Conservation (phyloP, 1,140 invertebrate species). For the Scylla paramamosain region DNA sequence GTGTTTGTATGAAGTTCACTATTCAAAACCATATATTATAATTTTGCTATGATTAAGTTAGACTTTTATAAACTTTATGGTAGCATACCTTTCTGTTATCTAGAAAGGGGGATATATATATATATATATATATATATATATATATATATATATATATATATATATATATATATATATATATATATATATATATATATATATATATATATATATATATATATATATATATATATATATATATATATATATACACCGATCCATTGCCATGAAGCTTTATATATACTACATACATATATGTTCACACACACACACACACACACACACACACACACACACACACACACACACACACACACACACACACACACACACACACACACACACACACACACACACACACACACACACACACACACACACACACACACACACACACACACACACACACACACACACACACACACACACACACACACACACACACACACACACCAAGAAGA, state of each 20-base stretch:
- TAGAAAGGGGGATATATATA: conserved; percentile 16
- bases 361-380: neutral
- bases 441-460: neutral
- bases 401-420: too few species aligned
- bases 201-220: neutral
- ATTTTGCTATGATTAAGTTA: conserved; percentile 5
- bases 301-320: neutral
- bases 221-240: too few species aligned
- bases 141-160: neutral
- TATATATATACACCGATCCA: neutral
- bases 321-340: neutral
- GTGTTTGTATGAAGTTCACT: conserved; percentile 13
- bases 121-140: neutral
- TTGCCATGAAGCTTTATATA: neutral
- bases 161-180: neutral
- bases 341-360: neutral
- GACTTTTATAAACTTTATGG: conserved; percentile 16
- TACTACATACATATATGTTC: neutral
- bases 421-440: conserved; percentile 18
- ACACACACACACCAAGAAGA: neutral
- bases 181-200: neutral
- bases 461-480: neutral
- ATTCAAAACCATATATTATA: neutral
- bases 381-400: neutral
- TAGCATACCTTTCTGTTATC: neutral